Evolutionary conservation across 2,797 vertebrate genomes (phyloP), one percentile per base, ranked within the genome.

Genomic region (Tokudaia tokunoshimensis): DNA sequence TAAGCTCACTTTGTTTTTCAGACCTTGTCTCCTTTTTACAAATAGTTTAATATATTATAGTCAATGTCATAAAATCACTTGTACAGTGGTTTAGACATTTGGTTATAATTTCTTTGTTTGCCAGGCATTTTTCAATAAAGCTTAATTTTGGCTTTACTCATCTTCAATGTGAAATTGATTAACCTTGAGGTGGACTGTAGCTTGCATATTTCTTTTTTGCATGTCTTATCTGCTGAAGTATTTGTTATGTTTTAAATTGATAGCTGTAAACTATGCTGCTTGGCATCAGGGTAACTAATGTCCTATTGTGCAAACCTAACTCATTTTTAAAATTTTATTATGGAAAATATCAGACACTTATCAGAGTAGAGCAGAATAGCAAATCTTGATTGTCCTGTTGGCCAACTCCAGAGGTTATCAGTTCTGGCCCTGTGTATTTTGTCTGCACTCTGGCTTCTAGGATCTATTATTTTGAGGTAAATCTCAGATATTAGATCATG

Each of bases 61-160:
- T 65, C 79, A 94, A 44, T 92, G 88, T 37, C 94, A 1, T 84
- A 87, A 91, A 95, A 57, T 85, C 75, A 61, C 92, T 89, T 82
- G 10, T 92, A 70, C 85, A 92, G 0, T 88, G n/a, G 84, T 96
- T 95, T 92, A 44, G n/a, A 96, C 97, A 97, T 97, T 97, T 97
- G 94, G 89, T 97, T 97, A 86, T 97, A 92, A 96, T 97, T 97
- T 97, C 59, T 95, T 81, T 84, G 88, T 96, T 91, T 97, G 98
- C 97, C 96, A 98, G 93, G 57, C 89, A 83, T 97, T 97, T 89
- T 97, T 96, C 94, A 96, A 83, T 95, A 97, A 96, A 96, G 92
- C 90, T 94, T n/a, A 92, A 55, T 81, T 92, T 97, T 97, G 96
- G 93, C 96, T 92, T 92, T 63, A 31, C 44, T 88, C n/a, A 47